Base-by-base conservation (phyloP, 2,113 vertebrate genomes). In the Sinocyclocheilus rhinocerous region DNA sequence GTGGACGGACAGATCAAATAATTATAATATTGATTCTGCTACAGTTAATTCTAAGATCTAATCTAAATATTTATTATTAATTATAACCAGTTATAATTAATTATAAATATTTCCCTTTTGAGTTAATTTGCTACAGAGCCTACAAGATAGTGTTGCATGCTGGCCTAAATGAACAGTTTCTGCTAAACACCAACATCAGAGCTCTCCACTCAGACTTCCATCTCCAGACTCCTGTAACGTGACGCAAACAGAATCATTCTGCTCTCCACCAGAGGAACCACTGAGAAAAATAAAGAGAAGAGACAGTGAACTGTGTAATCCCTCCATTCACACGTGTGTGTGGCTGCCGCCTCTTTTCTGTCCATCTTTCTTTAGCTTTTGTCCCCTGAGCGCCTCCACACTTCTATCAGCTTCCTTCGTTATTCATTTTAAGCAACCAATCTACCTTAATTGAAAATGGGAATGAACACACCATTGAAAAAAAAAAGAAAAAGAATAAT, bases 391-490 rank as follows among this genome's bases (percentile, higher is more conserved):
- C 42, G 50, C 76, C 81, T 79, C 84, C 42, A 65, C 67, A 36
- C 75, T 83, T 83, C 59, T 63, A 59, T 65, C 39, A 6, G 48
- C 36, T 45, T 69, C 61, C 61, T 59, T 67, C 85, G 52, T 75
- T 86, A 63, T 84, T 84, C 76, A 50, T 88, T 82, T 87, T 88
- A 87, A 84, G 88, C 85, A 45, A 84, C 48, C 69, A 76, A 86
- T 92, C 85, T 90, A 87, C 83, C 76, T 90, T 92, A 90, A 91
- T 92, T 93, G 89, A 91, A 92, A 93, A 89, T 42, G 86, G 89
- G 88, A 91, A 81, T 85, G 88, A 90, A 88, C 87, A 88, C 85
- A 24, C 39, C 87, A 91, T 73, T 93, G 84, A 93, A 91, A 92
- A 59, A 59, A 55, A 20, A 55, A 92, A 52, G 16, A 52, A 55